Base-by-base conservation (phyloP, 2,113 vertebrate species). In the Microcebus jonahi region DNA sequence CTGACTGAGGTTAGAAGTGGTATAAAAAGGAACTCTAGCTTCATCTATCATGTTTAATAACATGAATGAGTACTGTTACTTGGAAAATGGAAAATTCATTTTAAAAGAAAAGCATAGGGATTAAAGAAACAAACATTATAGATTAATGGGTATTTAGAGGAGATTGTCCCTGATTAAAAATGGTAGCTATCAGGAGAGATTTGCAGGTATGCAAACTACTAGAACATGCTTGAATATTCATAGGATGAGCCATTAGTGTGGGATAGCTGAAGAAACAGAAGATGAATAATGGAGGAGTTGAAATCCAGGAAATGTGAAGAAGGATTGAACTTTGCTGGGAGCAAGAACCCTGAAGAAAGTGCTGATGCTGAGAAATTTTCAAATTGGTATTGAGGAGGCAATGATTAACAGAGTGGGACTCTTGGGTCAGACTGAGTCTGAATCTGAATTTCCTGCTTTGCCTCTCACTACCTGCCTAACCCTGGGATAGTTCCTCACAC, bases 251-350 rank as follows among this genome's bases (percentile, higher is more conserved):
- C 55, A 65, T 3, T 84, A 71, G 34, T 65, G 31, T 18, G 39
- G 11, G 6, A 45, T 2, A 36, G 11, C n/a, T 83, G 55, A 82
- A 73, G 48, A 88, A 79, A 75, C 68, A 87, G 36, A 83, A 73
- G 70, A 92, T 95, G 50, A 94, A 96, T 88, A 95, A 76, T 76
- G 50, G 42, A 89, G 39, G 23, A 95, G 65, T 39, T 61, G 65
- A 31, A 59, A 45, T n/a, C n/a, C 36, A 57, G 45, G 13, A 80
- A 63, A 48, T 65, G 13, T 42, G 36, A 65, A 65, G 10, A n/a
- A 12, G 29, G 31, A 36, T 6, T 59, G 18, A 50, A n/a, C 31
- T 57, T 95, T 57, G 5, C 55, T 79, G 84, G 34, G 48, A 96
- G 20, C 50, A 84, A 48, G 8, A 90, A 27, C 29, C 14, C 31